Evolutionary conservation across 2,888 invertebrate species (phyloP), one percentile per base, ranked within the genome.

Genomic region (Zhuqinia jingwanae): DNA sequence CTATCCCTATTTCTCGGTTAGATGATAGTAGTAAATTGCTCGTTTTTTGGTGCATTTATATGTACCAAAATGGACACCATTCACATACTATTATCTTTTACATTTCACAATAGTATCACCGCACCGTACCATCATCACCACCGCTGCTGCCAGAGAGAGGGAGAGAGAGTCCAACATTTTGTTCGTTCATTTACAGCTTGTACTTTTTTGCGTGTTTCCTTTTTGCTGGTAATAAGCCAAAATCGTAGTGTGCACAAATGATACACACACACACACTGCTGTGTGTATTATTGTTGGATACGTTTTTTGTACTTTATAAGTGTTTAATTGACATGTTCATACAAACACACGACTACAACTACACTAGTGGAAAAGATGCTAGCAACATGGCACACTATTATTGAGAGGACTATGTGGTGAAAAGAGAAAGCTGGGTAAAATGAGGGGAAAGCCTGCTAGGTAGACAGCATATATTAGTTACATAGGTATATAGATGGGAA

Each of bases 141-240:
- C 53, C 17, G 15, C 13, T 53, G n/a, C n/a, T n/a, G n/a, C n/a
- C n/a, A n/a, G n/a, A n/a, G n/a, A n/a, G n/a, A n/a, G n/a, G n/a
- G n/a, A n/a, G n/a, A n/a, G n/a, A n/a, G n/a, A n/a, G n/a, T n/a
- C n/a, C n/a, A 53, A 13, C 13, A 30, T 15, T n/a, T 30, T 60
- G 27, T 13, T 30, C 22, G 36, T 60, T 3, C 17, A 56, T 20
- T 56, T 20, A 2, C 56, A 13, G 56, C 20, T 60, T 60, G 30
- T 13, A 15, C 60, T 60, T 60, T 60, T 27, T 6, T 11, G 1
- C 3, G 30, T 20, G 20, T 13, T 60, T 60, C 30, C 42, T 17
- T 20, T n/a, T 73, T 73, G 50, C 22, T 73, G 45, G 70, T 73
- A 73, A 47, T 73, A 20, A 50, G 70, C 70, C 70, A 73, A 45